Conservation (phyloP, 1,140 invertebrate species). For the Triops cancriformis region DNA sequence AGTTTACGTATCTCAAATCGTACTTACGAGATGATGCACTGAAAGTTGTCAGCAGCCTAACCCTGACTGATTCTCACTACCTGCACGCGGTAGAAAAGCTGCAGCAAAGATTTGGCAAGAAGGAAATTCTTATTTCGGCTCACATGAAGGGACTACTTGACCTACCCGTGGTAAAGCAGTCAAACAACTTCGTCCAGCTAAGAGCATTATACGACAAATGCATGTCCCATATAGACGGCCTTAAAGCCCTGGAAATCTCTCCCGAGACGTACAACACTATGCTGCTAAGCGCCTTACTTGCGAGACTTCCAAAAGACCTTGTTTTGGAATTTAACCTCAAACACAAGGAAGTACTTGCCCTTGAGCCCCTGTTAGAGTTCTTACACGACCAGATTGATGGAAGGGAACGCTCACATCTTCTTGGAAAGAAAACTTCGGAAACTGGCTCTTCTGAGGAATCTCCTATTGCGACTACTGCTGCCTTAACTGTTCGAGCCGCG, state of each 20-base stretch:
- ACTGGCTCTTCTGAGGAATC: background rate
- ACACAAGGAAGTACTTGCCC: background rate
- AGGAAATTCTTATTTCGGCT: constrained; percentile 16
- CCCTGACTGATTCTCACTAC: constrained; percentile 4
- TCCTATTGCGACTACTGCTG: background rate
- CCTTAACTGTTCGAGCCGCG: background rate
- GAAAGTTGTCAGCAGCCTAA: background rate
- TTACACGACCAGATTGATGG: background rate
- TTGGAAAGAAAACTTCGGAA: background rate
- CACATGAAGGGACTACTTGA: constrained; percentile 17
- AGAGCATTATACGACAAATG: background rate
- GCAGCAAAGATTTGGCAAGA: background rate
- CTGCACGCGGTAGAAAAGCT: background rate
- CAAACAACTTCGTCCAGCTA: background rate
- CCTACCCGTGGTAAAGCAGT: too few species aligned
- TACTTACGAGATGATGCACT: background rate
- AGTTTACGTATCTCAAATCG: background rate
- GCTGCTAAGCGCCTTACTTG: constrained; percentile 16
- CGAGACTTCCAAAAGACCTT: background rate
- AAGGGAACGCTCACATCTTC: background rate
- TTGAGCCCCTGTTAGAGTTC: background rate
- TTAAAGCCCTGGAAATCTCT: background rate
- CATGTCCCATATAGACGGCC: background rate
- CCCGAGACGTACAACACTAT: constrained; percentile 17
- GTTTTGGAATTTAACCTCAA: background rate